Evolutionary conservation across 2,888 invertebrate genomes (phyloP).

Genomic region (Polyommatus iphigenia): DNA sequence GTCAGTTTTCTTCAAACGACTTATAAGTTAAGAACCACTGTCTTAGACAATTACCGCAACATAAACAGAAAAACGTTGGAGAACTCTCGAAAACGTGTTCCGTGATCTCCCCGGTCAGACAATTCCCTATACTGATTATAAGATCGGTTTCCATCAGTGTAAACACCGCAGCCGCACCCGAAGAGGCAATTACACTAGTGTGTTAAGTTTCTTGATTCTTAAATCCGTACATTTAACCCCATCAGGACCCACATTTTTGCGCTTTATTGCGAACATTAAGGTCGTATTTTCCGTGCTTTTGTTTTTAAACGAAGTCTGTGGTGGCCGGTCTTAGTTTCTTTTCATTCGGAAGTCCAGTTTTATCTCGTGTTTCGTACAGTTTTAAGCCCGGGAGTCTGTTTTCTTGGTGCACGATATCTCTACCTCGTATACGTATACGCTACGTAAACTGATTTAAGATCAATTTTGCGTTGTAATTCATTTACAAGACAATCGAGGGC

Average conservation of each 20-base stretch:
- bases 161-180: slow-evolving; percentile 11
- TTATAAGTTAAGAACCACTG: slow-evolving; percentile 6
- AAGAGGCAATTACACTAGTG: slow-evolving; percentile 29
- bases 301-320: slow-evolving; percentile 15
- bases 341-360: slow-evolving; percentile 18
- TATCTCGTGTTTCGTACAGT: slow-evolving; percentile 13
- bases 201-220: slow-evolving; percentile 30
- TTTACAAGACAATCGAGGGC: neutral
- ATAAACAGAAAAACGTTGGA: slow-evolving; percentile 75
- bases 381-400: neutral
- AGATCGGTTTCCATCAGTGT: slow-evolving; percentile 30
- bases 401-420: neutral
- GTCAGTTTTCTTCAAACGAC: neutral
- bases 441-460: neutral
- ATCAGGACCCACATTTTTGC: slow-evolving; percentile 24
- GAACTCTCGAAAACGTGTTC: slow-evolving; percentile 71
- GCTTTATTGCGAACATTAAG: slow-evolving; percentile 11
- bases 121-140: slow-evolving; percentile 37
- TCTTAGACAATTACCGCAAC: slow-evolving; percentile 74
- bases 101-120: slow-evolving; percentile 63
- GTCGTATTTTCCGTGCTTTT: slow-evolving; percentile 20
- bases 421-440: neutral
- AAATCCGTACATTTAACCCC: slow-evolving; percentile 27
- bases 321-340: neutral
- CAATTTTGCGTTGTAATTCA: neutral